A percentile compares a stretch with the other conserved stretches of the same genome.
Conservation (phyloP, 2,888 invertebrate species). For the Andrena fulva region DNA sequence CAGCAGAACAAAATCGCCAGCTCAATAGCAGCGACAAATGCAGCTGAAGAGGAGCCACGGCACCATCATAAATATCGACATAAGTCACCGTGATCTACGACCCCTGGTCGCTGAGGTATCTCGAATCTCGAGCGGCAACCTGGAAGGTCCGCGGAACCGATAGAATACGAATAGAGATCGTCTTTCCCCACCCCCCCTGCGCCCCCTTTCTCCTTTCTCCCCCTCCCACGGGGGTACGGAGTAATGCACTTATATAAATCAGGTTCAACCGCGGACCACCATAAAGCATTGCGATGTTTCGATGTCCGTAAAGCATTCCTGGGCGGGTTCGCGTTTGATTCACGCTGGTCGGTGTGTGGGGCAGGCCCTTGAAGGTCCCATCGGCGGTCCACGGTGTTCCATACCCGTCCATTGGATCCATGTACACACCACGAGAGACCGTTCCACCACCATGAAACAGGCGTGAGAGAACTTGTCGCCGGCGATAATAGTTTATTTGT, state of each 20-base stretch:
- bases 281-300: slow-evolving; percentile 85
- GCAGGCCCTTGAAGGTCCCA: slow-evolving; percentile 71
- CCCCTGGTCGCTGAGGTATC: slow-evolving; percentile 37
- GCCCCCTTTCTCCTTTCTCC: slow-evolving; percentile 58
- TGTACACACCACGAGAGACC: slow-evolving; percentile 32
- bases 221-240: slow-evolving; percentile 71
- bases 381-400: slow-evolving; percentile 60
- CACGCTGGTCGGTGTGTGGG: slow-evolving; percentile 82
- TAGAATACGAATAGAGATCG: slow-evolving; percentile 67
- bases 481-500: slow-evolving; percentile 85
- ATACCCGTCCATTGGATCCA: slow-evolving; percentile 60
- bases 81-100: slow-evolving; percentile 48
- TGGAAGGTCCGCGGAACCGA: slow-evolving; percentile 58
- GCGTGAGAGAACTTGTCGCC: slow-evolving; percentile 84
- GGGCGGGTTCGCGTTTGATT: slow-evolving; percentile 84
- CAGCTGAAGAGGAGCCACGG: slow-evolving; percentile 6
- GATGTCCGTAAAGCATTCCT: slow-evolving; percentile 84
- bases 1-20: not conserved
- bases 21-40: slow-evolving; percentile 21
- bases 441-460: slow-evolving; percentile 69
- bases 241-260: slow-evolving; percentile 85
- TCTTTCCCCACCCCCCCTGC: slow-evolving; percentile 5
- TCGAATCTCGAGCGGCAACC: slow-evolving; percentile 56
- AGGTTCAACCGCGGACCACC: slow-evolving; percentile 85
- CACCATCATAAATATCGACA: slow-evolving; percentile 47